These are phyloP conservation scores for Drosophila chauvacae DNA, from an alignment of 1,140 invertebrate genomes.

Conservation along the genomic window DNA sequence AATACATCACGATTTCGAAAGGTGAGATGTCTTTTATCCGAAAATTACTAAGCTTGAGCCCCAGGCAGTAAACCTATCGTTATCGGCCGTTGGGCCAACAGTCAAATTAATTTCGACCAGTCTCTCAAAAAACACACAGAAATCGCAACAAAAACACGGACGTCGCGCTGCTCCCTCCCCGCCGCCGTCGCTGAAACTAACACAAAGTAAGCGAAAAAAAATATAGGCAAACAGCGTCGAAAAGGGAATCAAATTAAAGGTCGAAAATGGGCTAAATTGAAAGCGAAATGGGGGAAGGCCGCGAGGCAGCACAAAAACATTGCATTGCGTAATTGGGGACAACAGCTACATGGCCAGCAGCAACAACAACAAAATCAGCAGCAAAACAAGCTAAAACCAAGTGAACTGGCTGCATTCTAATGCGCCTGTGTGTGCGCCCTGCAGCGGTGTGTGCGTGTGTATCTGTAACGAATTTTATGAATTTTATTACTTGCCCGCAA, in stretches of 20 bases:
- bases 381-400: conserved; percentile 39
- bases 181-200: conserved; percentile 26
- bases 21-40: too few relatives aligned
- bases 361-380: conserved; percentile 47
- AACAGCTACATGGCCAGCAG: conserved; percentile 34
- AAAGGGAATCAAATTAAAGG: conserved; percentile 12
- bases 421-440: conserved; percentile 36
- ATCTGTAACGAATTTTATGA: conserved; percentile 35
- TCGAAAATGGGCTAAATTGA: conserved; percentile 12
- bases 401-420: conserved; percentile 59
- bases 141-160: conserved; percentile 58
- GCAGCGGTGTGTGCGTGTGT: conserved; percentile 39
- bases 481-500: conserved; percentile 59
- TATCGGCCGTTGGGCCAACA: conserved; percentile 10
- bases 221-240: conserved; percentile 18
- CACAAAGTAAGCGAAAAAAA: conserved; percentile 62
- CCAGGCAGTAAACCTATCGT: not conserved
- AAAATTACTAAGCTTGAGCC: not conserved
- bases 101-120: conserved; percentile 34
- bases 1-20: not conserved
- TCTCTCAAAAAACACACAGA: conserved; percentile 1
- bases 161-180: conserved; percentile 22
- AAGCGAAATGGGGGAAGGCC: conserved; percentile 18
- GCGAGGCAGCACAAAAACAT: conserved; percentile 49
- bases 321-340: conserved; percentile 70